phyloP scores from a whole-genome alignment of 2,113 vertebrate genomes.

The Engystomops pustulosus region DNA sequence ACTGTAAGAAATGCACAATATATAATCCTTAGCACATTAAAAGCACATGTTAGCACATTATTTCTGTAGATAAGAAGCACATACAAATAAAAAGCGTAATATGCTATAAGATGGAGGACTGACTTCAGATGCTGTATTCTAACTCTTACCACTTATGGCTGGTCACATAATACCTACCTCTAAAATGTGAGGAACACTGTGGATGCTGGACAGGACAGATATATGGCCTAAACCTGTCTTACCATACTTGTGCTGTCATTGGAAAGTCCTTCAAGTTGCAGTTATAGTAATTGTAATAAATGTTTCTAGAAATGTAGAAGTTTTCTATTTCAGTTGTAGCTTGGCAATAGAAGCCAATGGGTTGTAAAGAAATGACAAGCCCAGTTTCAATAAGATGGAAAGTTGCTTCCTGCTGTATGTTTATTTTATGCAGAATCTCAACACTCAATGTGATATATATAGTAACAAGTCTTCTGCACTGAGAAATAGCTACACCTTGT shows the following conservation, averaged over 20 bases:
- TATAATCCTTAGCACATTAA: neutral
- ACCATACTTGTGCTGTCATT: neutral
- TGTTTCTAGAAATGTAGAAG: neutral
- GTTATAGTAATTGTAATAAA: neutral
- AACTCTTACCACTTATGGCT: neutral
- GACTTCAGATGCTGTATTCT: neutral
- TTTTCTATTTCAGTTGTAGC: neutral
- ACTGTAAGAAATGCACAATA: neutral
- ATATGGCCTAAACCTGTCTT: neutral
- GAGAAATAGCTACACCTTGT: neutral
- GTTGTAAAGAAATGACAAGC: neutral
- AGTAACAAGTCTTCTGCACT: neutral
- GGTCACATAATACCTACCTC: constrained; percentile 24
- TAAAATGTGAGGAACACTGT: neutral
- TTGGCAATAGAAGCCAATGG: neutral
- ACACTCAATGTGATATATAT: neutral
- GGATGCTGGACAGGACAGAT: neutral
- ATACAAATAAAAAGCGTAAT: neutral
- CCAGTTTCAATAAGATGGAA: constrained; percentile 2
- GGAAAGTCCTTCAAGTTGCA: neutral
- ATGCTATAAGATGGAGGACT: neutral
- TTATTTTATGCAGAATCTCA: neutral
- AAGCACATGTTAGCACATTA: neutral
- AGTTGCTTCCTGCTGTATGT: neutral
- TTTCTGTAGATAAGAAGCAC: constrained; percentile 3